Conservation (phyloP, 1,140 invertebrate genomes). For the Heliconius hermathena region DNA sequence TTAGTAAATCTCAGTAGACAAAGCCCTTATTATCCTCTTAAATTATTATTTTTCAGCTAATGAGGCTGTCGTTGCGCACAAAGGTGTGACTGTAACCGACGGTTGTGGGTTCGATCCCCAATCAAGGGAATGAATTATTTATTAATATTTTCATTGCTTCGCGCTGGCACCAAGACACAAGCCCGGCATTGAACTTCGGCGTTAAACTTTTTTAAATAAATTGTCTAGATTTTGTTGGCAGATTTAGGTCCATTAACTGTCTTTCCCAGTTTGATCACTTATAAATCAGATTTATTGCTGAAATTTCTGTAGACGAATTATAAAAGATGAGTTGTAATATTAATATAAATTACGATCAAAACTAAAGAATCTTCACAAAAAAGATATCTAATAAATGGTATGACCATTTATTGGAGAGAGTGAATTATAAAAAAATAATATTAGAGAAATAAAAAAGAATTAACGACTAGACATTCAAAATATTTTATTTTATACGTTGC, state of each 20-base stretch:
- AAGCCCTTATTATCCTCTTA: background rate
- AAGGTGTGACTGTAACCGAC: too few relatives aligned
- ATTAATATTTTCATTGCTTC: too few relatives aligned
- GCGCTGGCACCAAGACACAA: too few relatives aligned
- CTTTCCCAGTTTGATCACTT: slow-evolving; percentile 21
- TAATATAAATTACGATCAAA: background rate
- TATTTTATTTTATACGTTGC: slow-evolving; percentile 32
- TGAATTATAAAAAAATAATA: background rate
- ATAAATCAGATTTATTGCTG: slow-evolving; percentile 17
- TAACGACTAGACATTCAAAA: slow-evolving; percentile 53
- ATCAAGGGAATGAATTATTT: too few relatives aligned
- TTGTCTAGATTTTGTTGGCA: slow-evolving; percentile 3
- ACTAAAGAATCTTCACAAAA: background rate
- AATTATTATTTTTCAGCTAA: background rate
- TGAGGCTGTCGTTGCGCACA: background rate
- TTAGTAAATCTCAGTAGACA: background rate
- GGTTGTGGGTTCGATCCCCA: too few relatives aligned
- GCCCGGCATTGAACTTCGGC: too few relatives aligned
- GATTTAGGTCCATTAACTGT: slow-evolving; percentile 15
- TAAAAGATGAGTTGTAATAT: background rate
- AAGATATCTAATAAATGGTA: background rate
- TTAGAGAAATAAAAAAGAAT: slow-evolving; percentile 37
- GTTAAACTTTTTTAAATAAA: background rate
- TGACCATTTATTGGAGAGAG: too few relatives aligned
- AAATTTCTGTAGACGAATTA: slow-evolving; percentile 10